Base-by-base conservation (phyloP, 1,140 invertebrate genomes). In the Bombus consobrinus region DNA sequence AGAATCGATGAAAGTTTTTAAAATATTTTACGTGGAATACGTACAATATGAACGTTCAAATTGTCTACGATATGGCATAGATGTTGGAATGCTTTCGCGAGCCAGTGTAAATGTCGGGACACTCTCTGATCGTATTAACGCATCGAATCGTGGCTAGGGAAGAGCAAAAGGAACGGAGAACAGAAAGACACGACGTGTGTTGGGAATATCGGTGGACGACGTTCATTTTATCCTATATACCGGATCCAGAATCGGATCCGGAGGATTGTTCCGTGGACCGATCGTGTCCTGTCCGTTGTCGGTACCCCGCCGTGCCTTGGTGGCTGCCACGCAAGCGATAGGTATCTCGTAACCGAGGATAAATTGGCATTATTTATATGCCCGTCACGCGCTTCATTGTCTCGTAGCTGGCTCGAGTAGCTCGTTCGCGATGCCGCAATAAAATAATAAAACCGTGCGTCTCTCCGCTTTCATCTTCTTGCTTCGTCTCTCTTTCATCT, bases 321-420 rank as follows among this genome's bases (percentile, higher is more conserved):
- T 81, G 79, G 84, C 84, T 73, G 79, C 81, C 85, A 88, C 80
- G 84, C 83, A 83, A 83, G 72, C 92, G 93, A 93, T 93, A 91
- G 89, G 89, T 93, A 93, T 93, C 92, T 91, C 85, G 89, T 92
- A 89, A 88, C 84, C 92, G 92, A 89, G 89, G 88, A 93, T 93
- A 93, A 93, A 93, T 93, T 92, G 92, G 86, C 87, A 87, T 93
- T 92, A 93, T 93, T 93, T 93, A 93, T 93, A 93, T 89, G 89
- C 93, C 87, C 89, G 88, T 92, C 93, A 92, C 92, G 89, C 76
- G 90, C 87, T 90, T 92, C 90, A 93, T 93, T 93, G 92, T 93
- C 91, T 92, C 89, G 91, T 84, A 81, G 72, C 77, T 78, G 77
- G 83, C 87, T n/a, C 57, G 82, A 86, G 85, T 87, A 90, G 87